Evolutionary conservation across 1,140 invertebrate species (phyloP).

Genomic region (Apis florea): DNA sequence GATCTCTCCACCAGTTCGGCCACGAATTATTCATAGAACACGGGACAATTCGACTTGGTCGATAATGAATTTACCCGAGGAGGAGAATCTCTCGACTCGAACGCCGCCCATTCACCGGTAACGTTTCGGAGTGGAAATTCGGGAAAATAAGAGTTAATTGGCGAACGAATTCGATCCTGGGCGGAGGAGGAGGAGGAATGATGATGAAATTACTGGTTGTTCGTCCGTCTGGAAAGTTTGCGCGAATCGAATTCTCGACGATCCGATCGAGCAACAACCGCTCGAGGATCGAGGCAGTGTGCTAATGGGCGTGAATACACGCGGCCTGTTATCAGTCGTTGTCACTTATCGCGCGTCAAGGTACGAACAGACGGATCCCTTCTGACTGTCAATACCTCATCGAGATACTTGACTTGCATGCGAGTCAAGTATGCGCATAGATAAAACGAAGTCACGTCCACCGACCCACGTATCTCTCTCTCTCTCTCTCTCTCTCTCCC

Average conservation of each 20-base stretch:
- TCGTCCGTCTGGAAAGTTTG: not conserved
- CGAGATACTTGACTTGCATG: constrained; percentile 56
- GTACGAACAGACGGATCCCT: constrained; percentile 32
- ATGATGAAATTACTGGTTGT: not conserved
- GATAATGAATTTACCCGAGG: too few relatives aligned
- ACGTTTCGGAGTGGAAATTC: too few relatives aligned
- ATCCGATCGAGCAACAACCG: not conserved
- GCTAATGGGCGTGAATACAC: constrained; percentile 30
- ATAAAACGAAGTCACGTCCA: constrained; percentile 58
- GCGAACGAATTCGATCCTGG: too few relatives aligned
- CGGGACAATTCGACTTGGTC: constrained; percentile 21
- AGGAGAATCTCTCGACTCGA: too few relatives aligned
- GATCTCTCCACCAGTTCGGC: not conserved
- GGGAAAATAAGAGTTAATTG: too few relatives aligned
- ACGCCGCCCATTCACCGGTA: too few relatives aligned
- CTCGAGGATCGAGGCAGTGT: too few relatives aligned
- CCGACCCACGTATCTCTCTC: constrained; percentile 40
- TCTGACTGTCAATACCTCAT: constrained; percentile 26
- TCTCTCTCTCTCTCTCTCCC: too few relatives aligned
- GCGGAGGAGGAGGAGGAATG: not conserved
- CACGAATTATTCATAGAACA: constrained; percentile 63
- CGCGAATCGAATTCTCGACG: not conserved
- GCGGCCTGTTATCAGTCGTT: constrained; percentile 25
- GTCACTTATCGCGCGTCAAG: constrained; percentile 31
- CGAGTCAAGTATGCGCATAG: constrained; percentile 50